Evolutionary conservation across 1,140 invertebrate genomes (phyloP).

Genomic region (Drosophila takahashii): DNA sequence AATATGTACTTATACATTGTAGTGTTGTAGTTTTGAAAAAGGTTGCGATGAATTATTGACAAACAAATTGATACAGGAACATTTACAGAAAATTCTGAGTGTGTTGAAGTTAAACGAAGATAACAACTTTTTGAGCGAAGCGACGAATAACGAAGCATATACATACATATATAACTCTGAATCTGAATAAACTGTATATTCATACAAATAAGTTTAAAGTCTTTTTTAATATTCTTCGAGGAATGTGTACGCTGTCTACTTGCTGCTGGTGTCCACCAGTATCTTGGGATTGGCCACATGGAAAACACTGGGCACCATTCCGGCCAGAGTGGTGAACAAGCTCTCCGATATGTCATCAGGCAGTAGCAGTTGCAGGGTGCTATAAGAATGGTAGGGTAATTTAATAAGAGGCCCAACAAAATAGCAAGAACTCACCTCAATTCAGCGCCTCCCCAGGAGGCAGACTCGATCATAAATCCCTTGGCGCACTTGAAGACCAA

Average conservation of each 20-base stretch:
- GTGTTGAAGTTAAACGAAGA: slow-evolving; percentile 65
- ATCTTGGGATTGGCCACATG: slow-evolving; percentile 93
- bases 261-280: slow-evolving; percentile 85
- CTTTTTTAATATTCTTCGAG: slow-evolving; percentile 21
- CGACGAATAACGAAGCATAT: slow-evolving; percentile 65
- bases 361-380: slow-evolving; percentile 85
- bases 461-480: slow-evolving; percentile 99
- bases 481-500: slow-evolving; percentile 99
- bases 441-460: slow-evolving; percentile 95
- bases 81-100: slow-evolving; percentile 81
- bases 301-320: slow-evolving; percentile 95
- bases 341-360: slow-evolving; percentile 94
- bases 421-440: slow-evolving; percentile 88
- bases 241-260: slow-evolving; percentile 46
- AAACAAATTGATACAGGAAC: slow-evolving; percentile 81
- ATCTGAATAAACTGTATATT: slow-evolving; percentile 80
- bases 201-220: slow-evolving; percentile 67
- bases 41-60: slow-evolving; percentile 58
- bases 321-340: slow-evolving; percentile 92
- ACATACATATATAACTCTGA: slow-evolving; percentile 62
- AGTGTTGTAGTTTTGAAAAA: slow-evolving; percentile 76
- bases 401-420: neutral
- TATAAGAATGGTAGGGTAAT: slow-evolving; percentile 11
- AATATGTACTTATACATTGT: slow-evolving; percentile 70
- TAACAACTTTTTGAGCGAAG: slow-evolving; percentile 58